phyloP scores from a whole-genome alignment of 2,797 vertebrate species.

The Hipposideros larvatus region DNA sequence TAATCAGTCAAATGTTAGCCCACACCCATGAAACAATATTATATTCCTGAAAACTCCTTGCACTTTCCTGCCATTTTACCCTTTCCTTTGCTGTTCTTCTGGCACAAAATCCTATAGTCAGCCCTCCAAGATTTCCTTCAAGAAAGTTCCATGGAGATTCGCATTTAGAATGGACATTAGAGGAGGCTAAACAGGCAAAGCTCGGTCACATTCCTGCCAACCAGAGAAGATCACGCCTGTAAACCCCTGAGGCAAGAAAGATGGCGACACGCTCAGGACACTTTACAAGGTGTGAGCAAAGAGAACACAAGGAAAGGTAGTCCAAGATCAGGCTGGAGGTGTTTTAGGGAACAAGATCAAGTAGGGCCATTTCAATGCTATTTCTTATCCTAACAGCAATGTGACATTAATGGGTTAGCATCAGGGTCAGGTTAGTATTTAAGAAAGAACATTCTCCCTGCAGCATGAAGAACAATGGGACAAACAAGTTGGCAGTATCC shows the following conservation, averaged over 20 bases:
- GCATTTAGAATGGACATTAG: not conserved
- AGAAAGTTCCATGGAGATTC: not conserved
- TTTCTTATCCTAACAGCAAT: not conserved
- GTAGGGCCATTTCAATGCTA: not conserved
- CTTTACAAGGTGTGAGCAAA: not conserved
- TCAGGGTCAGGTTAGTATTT: too few relatives aligned
- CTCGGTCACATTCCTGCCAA: not conserved
- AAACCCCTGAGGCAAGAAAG: not conserved
- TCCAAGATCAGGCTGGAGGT: not conserved
- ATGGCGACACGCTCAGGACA: accelerated
- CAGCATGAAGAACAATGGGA: accelerated
- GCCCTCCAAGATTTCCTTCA: not conserved
- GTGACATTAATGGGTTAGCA: too few relatives aligned
- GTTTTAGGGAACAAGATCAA: not conserved
- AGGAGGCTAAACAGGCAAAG: not conserved
- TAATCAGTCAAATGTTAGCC: not conserved
- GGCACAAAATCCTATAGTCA: not conserved
- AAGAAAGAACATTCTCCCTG: not conserved
- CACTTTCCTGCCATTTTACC: not conserved
- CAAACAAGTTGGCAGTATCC: not conserved
- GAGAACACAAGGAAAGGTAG: not conserved
- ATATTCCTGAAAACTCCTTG: not conserved
- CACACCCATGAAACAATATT: not conserved
- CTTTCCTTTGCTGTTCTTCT: not conserved
- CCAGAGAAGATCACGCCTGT: not conserved